These are phyloP conservation scores for Semaprochilodus insignis DNA, from an alignment of 2,797 vertebrate genomes.

Conservation along the genomic window DNA sequence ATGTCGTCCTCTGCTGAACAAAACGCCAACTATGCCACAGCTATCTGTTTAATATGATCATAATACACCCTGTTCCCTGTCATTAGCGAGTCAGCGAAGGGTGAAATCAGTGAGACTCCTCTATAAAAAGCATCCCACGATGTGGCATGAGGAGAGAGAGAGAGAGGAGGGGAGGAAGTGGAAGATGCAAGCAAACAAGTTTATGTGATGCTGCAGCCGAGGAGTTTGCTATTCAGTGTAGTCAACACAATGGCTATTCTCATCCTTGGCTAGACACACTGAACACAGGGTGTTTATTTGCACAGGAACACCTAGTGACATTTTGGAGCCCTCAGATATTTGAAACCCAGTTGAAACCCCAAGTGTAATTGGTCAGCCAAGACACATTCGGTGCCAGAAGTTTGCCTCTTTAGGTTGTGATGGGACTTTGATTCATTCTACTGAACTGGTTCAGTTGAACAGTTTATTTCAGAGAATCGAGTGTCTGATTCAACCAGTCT, in stretches of 20 bases:
- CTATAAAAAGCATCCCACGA: conserved; percentile 2
- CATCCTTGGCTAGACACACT: background rate
- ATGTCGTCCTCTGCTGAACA: background rate
- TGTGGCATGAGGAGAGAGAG: background rate
- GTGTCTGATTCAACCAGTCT: too few species aligned
- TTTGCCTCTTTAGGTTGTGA: too few species aligned
- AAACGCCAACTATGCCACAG: background rate
- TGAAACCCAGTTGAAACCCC: background rate
- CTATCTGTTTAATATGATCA: conserved; percentile 25
- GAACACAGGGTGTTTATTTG: background rate
- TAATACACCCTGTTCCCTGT: conserved; percentile 20
- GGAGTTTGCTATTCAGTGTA: conserved; percentile 1
- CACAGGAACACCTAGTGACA: background rate
- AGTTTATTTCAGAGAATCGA: too few species aligned
- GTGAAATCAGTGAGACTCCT: conserved; percentile 32
- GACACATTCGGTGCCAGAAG: too few species aligned
- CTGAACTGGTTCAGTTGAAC: too few species aligned
- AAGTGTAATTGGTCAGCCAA: too few species aligned
- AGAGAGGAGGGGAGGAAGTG: background rate
- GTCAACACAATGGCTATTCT: background rate
- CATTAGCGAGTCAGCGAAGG: conserved; percentile 30
- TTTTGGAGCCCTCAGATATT: background rate
- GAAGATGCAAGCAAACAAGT: conserved; percentile 2
- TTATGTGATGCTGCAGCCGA: background rate
- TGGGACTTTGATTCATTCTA: too few species aligned